Evolutionary conservation across 2,888 invertebrate species (phyloP), one percentile per base, ranked within the genome.

Genomic region (Meloe dianella): DNA sequence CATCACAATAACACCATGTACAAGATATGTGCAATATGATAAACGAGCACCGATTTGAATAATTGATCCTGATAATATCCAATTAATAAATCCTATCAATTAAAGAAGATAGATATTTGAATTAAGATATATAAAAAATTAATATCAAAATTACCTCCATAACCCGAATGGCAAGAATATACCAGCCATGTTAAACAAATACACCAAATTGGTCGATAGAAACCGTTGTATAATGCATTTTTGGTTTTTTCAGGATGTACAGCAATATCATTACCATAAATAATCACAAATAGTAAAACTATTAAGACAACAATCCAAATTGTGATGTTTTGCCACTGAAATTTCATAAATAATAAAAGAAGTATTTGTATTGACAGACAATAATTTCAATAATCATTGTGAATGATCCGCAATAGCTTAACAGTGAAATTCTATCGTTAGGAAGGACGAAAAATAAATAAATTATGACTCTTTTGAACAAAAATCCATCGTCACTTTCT

Each of bases 31-130:
- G 9, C 86, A 86, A 70, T 86, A 89, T 0, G 87, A 87, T 12
- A 89, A 80, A n/a, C 86, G 84, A 1, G 86, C 85, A 1, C 87
- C 82, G 10, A 87, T 79, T 78, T 86, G 85, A 84, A 87, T 88
- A 32, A 87, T 72, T 12, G 79, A 75, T 1, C 85, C 76, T 0
- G 87, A 86, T 0, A 88, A 79, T 68, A 88, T 84, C 85, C 85
- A 86, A 74, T 87, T 85, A 5, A 88, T 78, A 12, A 85, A 82
- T 71, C 87, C 87, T 87, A n/a, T n/a, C n/a, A n/a, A n/a, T n/a
- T n/a, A n/a, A n/a, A n/a, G n/a, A n/a, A n/a, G n/a, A n/a, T n/a
- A n/a, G 66, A 64, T 77, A 75, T 27, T 27, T 63, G 12, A 35
- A 27, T 3, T 27, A 27, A 27, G 2, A 4, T 27, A 27, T 4